Conservation (phyloP, 2,888 invertebrate species). For the Xanthorhoe designata region DNA sequence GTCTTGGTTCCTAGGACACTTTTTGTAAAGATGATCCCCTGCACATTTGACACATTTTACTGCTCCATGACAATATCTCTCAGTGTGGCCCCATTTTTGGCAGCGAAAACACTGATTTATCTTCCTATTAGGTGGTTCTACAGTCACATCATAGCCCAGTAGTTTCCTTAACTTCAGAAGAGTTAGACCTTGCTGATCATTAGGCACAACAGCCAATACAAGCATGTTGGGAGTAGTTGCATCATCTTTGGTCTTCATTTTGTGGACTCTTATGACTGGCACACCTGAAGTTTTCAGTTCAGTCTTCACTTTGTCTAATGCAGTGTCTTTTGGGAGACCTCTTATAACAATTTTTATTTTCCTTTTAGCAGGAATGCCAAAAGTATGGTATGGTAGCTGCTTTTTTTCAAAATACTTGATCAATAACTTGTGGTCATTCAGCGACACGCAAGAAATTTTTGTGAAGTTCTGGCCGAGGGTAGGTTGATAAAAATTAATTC, state of each 20-base stretch:
- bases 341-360: conserved; percentile 66
- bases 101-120: conserved; percentile 70
- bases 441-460: conserved; percentile 55
- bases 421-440: conserved; percentile 58
- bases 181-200: conserved; percentile 53
- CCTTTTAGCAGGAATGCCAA: conserved; percentile 59
- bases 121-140: conserved; percentile 63
- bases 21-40: conserved; percentile 62
- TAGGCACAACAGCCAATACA: conserved; percentile 61
- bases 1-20: conserved; percentile 54
- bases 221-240: conserved; percentile 50
- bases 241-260: conserved; percentile 57
- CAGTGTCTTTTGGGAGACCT: conserved; percentile 58
- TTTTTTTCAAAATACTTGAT: conserved; percentile 59
- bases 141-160: conserved; percentile 54
- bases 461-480: conserved; percentile 46
- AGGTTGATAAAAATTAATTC: conserved; percentile 57
- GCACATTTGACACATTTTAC: conserved; percentile 73
- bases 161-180: conserved; percentile 55
- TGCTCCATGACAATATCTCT: conserved; percentile 64
- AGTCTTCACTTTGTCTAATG: conserved; percentile 53
- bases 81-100: conserved; percentile 74
- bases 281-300: conserved; percentile 57
- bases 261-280: conserved; percentile 62
- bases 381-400: conserved; percentile 66